These are phyloP conservation scores for Hipparchia sbordonii DNA, from an alignment of 2,888 invertebrate species.

Conservation along the genomic window DNA sequence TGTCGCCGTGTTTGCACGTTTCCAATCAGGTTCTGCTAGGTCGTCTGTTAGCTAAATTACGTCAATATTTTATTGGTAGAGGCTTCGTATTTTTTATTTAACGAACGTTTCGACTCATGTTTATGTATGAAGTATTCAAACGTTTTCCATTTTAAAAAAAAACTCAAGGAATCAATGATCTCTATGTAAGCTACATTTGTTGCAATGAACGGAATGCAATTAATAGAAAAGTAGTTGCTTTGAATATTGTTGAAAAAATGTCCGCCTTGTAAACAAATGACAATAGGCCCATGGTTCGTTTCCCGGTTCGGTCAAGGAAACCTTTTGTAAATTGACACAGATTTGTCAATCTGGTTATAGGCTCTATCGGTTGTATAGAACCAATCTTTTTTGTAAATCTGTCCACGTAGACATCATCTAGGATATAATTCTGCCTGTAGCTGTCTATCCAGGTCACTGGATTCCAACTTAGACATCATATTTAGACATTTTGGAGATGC, in stretches of 20 bases:
- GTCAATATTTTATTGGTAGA: slow-evolving; percentile 43
- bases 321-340: neutral
- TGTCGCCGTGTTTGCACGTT: neutral
- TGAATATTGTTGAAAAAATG: slow-evolving; percentile 4
- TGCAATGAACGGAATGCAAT: neutral
- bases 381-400: neutral
- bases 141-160: slow-evolving; percentile 13
- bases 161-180: neutral
- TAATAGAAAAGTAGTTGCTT: neutral
- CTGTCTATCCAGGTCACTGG: neutral
- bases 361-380: neutral
- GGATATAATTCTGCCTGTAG: neutral
- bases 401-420: neutral
- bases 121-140: slow-evolving; percentile 15
- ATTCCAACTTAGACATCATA: neutral
- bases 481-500: too few species aligned
- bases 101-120: slow-evolving; percentile 17
- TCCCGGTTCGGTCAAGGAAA: slow-evolving; percentile 14
- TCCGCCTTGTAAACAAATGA: neutral
- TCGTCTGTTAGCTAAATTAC: slow-evolving; percentile 37
- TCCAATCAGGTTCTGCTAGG: slow-evolving; percentile 24
- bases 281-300: neutral
- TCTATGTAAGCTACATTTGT: neutral
- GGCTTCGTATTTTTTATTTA: slow-evolving; percentile 20
- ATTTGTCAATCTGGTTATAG: neutral